Evolutionary conservation across 2,888 invertebrate genomes (phyloP).

Genomic region (Latheticus oryzae): DNA sequence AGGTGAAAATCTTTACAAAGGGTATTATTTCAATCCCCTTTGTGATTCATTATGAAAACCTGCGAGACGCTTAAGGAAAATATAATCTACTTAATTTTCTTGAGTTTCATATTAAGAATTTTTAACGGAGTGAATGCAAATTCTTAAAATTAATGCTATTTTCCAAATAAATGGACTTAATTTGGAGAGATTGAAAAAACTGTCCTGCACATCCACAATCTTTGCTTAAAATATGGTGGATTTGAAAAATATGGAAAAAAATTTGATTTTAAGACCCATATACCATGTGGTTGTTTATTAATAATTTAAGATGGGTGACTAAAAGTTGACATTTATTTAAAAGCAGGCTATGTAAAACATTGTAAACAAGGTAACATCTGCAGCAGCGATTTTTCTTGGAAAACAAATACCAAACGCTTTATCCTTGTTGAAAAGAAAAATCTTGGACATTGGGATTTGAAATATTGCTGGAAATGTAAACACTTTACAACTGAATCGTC

Average conservation of each 20-base stretch:
- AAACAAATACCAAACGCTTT: slow-evolving; percentile 6
- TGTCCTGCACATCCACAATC: too few relatives aligned
- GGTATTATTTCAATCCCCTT: slow-evolving; percentile 13
- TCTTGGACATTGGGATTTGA: neutral
- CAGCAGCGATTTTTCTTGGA: slow-evolving; percentile 18
- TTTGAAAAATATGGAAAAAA: too few relatives aligned
- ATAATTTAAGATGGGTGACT: neutral
- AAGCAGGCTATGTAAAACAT: slow-evolving; percentile 3
- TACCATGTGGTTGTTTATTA: slow-evolving; percentile 8
- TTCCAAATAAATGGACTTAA: too few relatives aligned
- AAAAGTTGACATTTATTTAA: slow-evolving; percentile 14
- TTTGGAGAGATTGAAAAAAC: too few relatives aligned
- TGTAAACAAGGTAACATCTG: slow-evolving; percentile 20
- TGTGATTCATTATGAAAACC: slow-evolving; percentile 18
- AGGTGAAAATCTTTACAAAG: slow-evolving; percentile 21
- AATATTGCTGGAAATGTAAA: slow-evolving; percentile 5
- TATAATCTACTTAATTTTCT: slow-evolving; percentile 8
- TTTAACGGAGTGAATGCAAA: too few relatives aligned
- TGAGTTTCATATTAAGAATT: slow-evolving; percentile 4
- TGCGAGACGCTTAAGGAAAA: too few relatives aligned
- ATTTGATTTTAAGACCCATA: neutral
- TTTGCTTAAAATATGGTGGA: too few relatives aligned
- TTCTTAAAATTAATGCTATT: too few relatives aligned
- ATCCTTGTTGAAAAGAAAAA: neutral
- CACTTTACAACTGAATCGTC: slow-evolving; percentile 7